A percentile compares a stretch with the other conserved stretches of the same genome.
phyloP scores from a whole-genome alignment of 2,888 invertebrate species.

The Cosmia trapezina region DNA sequence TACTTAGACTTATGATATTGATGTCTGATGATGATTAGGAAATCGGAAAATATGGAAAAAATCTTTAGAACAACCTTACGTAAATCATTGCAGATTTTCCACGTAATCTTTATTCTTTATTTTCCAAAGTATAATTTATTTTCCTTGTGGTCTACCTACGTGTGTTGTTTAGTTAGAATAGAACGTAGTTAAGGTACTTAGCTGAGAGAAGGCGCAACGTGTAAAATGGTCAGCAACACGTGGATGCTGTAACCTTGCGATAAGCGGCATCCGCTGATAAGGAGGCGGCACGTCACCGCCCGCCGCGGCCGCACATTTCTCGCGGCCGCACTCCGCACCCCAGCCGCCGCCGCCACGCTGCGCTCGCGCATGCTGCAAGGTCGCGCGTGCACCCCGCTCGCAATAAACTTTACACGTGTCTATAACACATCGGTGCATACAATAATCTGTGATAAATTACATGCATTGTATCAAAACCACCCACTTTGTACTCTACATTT shows the following conservation, averaged over 20 bases:
- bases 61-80: not conserved
- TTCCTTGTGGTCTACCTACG: conserved; percentile 9
- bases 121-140: conserved; percentile 12
- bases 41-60: not conserved
- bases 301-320: conserved; percentile 80
- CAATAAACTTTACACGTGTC: conserved; percentile 83
- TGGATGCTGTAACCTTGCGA: conserved; percentile 82
- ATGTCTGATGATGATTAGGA: not conserved
- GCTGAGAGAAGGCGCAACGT: conserved; percentile 52
- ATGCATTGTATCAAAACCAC: conserved; percentile 36
- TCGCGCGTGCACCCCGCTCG: conserved; percentile 77
- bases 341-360: conserved; percentile 46
- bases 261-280: conserved; percentile 86
- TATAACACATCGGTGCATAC: conserved; percentile 61
- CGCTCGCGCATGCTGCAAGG: conserved; percentile 71
- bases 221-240: conserved; percentile 78
- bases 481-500: conserved; percentile 26
- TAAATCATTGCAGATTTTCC: conserved; percentile 6
- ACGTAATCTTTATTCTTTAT: not conserved
- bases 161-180: conserved; percentile 42
- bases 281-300: conserved; percentile 73
- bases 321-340: conserved; percentile 58
- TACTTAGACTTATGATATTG: not conserved
- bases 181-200: conserved; percentile 56
- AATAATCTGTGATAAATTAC: conserved; percentile 53